phyloP scores from a whole-genome alignment of 2,888 invertebrate species.

The Ferrisia virgata region DNA sequence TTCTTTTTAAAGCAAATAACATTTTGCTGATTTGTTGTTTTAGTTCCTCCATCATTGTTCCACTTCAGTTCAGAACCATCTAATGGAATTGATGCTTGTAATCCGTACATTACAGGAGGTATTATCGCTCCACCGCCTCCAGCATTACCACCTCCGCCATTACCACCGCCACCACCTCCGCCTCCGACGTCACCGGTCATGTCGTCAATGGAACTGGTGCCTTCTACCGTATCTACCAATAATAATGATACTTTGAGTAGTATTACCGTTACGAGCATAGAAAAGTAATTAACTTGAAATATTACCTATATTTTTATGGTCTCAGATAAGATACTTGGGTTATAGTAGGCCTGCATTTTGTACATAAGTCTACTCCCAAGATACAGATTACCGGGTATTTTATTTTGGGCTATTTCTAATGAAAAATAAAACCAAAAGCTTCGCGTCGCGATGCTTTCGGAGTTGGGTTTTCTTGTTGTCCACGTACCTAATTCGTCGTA shows the following conservation, averaged over 20 bases:
- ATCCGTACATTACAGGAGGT: conserved; percentile 31
- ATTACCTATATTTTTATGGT: not conserved
- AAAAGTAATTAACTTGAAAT: conserved; percentile 8
- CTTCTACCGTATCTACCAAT: conserved; percentile 2
- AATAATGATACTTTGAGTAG: conserved; percentile 15
- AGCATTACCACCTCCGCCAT: conserved; percentile 15
- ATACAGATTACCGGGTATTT: too few species aligned
- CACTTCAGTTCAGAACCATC: conserved; percentile 38
- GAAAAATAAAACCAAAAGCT: too few species aligned
- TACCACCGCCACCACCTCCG: conserved; percentile 34
- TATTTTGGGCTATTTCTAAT: too few species aligned
- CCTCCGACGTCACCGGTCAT: conserved; percentile 24
- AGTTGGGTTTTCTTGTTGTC: too few species aligned
- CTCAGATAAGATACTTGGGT: too few species aligned
- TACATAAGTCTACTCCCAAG: too few species aligned
- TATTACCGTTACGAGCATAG: conserved; percentile 31
- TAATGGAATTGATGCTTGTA: conserved; percentile 35
- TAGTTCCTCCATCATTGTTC: conserved; percentile 35
- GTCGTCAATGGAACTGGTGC: conserved; percentile 23
- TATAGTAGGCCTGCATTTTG: too few species aligned
- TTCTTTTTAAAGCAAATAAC: not conserved
- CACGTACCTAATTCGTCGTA: too few species aligned
- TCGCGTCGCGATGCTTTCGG: too few species aligned
- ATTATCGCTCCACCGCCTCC: conserved; percentile 35
- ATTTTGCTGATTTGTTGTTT: conserved; percentile 11